These are phyloP conservation scores for Drosophila pseudotakahashii DNA, from an alignment of 2,888 invertebrate species.

Conservation along the genomic window DNA sequence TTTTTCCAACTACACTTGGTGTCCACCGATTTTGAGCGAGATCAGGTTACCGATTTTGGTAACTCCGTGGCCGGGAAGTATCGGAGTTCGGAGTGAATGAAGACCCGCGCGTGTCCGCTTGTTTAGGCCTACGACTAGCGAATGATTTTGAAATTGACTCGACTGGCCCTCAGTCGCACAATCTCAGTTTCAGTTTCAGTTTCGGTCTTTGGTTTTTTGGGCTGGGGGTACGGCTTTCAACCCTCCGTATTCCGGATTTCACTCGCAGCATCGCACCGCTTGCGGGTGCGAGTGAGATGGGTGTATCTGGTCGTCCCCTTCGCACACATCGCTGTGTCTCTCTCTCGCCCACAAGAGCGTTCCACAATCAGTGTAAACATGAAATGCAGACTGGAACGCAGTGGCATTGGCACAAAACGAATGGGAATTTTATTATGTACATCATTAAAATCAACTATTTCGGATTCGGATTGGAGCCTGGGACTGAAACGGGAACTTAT, in stretches of 20 bases:
- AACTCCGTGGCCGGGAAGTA: slow-evolving; percentile 9
- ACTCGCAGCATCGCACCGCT: slow-evolving; percentile 43
- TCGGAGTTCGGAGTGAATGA: slow-evolving; percentile 13
- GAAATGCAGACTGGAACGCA: slow-evolving; percentile 72
- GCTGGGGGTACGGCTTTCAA: slow-evolving; percentile 23
- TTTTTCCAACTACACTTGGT: neutral
- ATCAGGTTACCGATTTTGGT: slow-evolving; percentile 9
- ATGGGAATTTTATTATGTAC: slow-evolving; percentile 84
- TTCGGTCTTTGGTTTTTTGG: slow-evolving; percentile 14
- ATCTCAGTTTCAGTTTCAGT: slow-evolving; percentile 56
- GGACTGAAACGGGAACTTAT: slow-evolving; percentile 43
- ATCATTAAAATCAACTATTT: slow-evolving; percentile 84
- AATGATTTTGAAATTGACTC: slow-evolving; percentile 83
- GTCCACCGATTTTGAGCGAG: slow-evolving; percentile 17
- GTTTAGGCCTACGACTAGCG: slow-evolving; percentile 83
- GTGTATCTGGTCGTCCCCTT: slow-evolving; percentile 17
- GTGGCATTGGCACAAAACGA: slow-evolving; percentile 83
- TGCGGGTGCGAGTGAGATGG: slow-evolving; percentile 20
- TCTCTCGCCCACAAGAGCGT: slow-evolving; percentile 40
- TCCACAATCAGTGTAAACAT: slow-evolving; percentile 74
- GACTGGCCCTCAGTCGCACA: slow-evolving; percentile 43
- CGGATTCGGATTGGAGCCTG: slow-evolving; percentile 79
- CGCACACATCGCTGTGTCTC: slow-evolving; percentile 36
- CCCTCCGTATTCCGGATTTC: slow-evolving; percentile 25
- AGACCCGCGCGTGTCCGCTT: slow-evolving; percentile 80